phyloP scores from a whole-genome alignment of 1,140 invertebrate genomes.

The Diorhabda carinulata region DNA sequence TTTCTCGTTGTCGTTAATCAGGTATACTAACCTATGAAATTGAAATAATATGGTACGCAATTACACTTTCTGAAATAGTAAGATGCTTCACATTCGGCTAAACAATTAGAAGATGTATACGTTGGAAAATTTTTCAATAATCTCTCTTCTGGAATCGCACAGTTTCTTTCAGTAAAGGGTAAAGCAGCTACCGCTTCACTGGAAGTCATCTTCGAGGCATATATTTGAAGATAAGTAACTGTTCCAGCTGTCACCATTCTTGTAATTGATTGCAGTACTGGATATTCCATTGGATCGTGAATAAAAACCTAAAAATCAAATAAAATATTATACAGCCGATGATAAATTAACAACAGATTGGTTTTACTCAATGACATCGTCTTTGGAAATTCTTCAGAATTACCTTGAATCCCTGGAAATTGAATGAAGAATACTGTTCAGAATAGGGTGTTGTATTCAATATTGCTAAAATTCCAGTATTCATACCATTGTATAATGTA shows the following conservation, averaged over 20 bases:
- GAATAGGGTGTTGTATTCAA: conserved; percentile 21
- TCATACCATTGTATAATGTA: conserved; percentile 19
- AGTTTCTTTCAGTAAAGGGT: conserved; percentile 16
- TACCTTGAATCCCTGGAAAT: conserved; percentile 28
- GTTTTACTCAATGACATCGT: too few species aligned
- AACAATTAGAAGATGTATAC: conserved; percentile 16
- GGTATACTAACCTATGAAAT: conserved; percentile 19
- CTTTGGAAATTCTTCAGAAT: background rate
- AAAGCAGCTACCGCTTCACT: conserved; percentile 16
- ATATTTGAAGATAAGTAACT: conserved; percentile 17
- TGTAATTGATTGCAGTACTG: conserved; percentile 5
- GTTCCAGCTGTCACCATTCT: conserved; percentile 14
- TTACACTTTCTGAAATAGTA: conserved; percentile 7
- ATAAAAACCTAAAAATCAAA: conserved; percentile 20
- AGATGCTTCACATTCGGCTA: conserved; percentile 8
- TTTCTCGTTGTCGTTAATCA: background rate
- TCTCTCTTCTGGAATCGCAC: conserved; percentile 13
- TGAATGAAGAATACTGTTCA: conserved; percentile 21
- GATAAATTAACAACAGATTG: too few species aligned
- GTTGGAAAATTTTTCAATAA: conserved; percentile 6
- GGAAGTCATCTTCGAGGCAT: conserved; percentile 17
- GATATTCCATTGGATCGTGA: conserved; percentile 18
- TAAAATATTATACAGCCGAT: too few species aligned
- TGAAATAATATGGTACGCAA: conserved; percentile 21
- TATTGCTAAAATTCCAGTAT: conserved; percentile 18